These are phyloP conservation scores for Gastracanthus pulcherrimus DNA, from an alignment of 2,888 invertebrate species.

Conservation along the genomic window DNA sequence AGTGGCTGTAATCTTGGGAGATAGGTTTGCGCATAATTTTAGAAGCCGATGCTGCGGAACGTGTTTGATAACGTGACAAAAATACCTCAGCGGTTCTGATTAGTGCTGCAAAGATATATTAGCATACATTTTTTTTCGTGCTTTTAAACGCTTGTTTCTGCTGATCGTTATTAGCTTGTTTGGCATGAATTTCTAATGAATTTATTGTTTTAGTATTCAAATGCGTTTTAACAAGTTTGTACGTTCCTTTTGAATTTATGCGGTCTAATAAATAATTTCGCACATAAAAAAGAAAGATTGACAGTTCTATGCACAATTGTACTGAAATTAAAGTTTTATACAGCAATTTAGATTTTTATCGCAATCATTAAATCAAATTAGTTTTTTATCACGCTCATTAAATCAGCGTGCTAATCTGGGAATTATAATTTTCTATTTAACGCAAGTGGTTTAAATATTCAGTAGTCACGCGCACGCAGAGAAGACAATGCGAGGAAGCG, in stretches of 20 bases:
- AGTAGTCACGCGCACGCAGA: constrained; percentile 42
- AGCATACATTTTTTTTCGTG: background rate
- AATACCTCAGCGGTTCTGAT: background rate
- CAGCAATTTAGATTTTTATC: constrained; percentile 35
- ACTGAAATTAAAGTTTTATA: constrained; percentile 33
- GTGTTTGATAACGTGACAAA: background rate
- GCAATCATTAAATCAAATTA: constrained; percentile 50
- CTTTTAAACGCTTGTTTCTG: background rate
- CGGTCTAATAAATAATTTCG: constrained; percentile 34
- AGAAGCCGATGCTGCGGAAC: too few relatives aligned
- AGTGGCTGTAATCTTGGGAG: too few relatives aligned
- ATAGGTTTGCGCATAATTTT: too few relatives aligned
- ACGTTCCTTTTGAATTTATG: constrained; percentile 20
- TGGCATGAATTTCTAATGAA: constrained; percentile 8
- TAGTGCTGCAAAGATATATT: too few relatives aligned
- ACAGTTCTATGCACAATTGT: constrained; percentile 26
- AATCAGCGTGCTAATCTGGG: constrained; percentile 41
- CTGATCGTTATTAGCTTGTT: background rate
- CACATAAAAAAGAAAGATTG: constrained; percentile 29
- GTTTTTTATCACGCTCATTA: constrained; percentile 37
- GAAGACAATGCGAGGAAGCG: constrained; percentile 44
- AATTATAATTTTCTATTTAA: constrained; percentile 46
- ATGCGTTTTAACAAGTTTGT: constrained; percentile 22
- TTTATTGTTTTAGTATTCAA: constrained; percentile 25
- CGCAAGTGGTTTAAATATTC: constrained; percentile 45